Conservation (phyloP, 2,888 invertebrate species). For the Polylopha cassiicola region DNA sequence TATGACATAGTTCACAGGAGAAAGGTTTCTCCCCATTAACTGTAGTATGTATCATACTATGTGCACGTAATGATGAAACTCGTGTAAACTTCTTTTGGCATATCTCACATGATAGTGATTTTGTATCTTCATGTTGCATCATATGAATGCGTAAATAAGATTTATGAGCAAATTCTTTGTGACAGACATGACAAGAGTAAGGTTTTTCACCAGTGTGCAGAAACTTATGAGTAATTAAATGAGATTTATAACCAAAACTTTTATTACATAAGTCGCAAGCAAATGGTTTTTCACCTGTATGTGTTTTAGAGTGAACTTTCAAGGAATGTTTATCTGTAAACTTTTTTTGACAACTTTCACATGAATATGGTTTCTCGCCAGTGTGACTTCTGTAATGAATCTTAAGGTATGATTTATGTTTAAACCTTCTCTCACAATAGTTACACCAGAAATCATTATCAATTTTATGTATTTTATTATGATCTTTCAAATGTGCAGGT, state of each 20-base stretch:
- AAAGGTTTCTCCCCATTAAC: not conserved
- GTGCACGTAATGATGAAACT: slow-evolving; percentile 1
- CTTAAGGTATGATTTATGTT: not conserved
- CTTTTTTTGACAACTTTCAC: not conserved
- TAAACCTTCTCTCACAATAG: not conserved
- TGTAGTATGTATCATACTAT: slow-evolving; percentile 6
- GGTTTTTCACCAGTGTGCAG: slow-evolving; percentile 7
- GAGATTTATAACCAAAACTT: not conserved
- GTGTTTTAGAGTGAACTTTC: not conserved
- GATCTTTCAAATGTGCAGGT: not conserved
- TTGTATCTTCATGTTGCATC: slow-evolving; percentile 2
- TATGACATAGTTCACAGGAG: slow-evolving; percentile 1
- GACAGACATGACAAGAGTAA: not conserved
- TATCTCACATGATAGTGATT: not conserved
- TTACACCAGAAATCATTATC: not conserved
- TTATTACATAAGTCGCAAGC: slow-evolving; percentile 2
- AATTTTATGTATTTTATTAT: not conserved
- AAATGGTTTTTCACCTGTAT: slow-evolving; percentile 3
- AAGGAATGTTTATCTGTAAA: not conserved
- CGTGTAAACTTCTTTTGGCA: slow-evolving; percentile 6
- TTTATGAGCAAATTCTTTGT: slow-evolving; percentile 1
- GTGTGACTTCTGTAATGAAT: slow-evolving; percentile 1
- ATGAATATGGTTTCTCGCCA: not conserved
- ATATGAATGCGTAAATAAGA: slow-evolving; percentile 5
- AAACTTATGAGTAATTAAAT: not conserved